Percentiles rank a stretch among this genome's conserved stretches.
Evolutionary conservation across 1,140 invertebrate genomes (phyloP).

Genomic region (Zophobas morio): DNA sequence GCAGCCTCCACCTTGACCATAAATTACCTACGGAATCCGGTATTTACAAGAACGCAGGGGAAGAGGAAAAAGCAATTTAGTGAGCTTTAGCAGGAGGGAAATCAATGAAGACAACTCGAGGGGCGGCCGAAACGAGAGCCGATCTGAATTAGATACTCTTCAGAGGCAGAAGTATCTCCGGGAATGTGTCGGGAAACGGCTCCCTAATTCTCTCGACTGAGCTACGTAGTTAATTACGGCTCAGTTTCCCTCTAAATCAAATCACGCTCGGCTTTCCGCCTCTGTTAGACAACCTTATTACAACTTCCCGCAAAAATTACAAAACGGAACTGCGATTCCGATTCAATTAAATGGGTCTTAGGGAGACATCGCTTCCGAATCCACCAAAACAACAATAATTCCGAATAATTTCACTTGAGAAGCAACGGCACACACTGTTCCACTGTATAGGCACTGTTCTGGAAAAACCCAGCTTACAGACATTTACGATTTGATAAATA

Average conservation of each 20-base stretch:
- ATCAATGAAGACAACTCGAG: slow-evolving; percentile 62
- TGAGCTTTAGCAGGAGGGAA: slow-evolving; percentile 58
- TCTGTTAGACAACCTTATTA: slow-evolving; percentile 46
- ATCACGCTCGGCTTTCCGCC: slow-evolving; percentile 51
- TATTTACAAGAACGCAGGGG: slow-evolving; percentile 55
- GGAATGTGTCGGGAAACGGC: slow-evolving; percentile 60
- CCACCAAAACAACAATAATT: slow-evolving; percentile 18
- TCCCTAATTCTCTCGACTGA: slow-evolving; percentile 57
- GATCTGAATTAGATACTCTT: slow-evolving; percentile 62
- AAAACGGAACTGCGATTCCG: slow-evolving; percentile 36
- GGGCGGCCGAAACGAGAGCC: slow-evolving; percentile 48
- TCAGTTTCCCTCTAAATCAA: slow-evolving; percentile 60
- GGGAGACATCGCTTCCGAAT: neutral
- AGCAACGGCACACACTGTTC: too few relatives aligned
- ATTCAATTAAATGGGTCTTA: slow-evolving; percentile 51
- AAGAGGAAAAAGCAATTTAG: slow-evolving; percentile 61
- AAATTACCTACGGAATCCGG: slow-evolving; percentile 56
- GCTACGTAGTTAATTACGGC: slow-evolving; percentile 59
- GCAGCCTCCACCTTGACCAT: slow-evolving; percentile 57
- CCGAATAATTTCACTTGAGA: slow-evolving; percentile 4
- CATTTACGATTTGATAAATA: too few relatives aligned
- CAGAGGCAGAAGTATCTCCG: slow-evolving; percentile 54
- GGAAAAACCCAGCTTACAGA: too few relatives aligned
- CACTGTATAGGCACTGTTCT: too few relatives aligned
- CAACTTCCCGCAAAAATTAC: slow-evolving; percentile 38